Base-by-base conservation (phyloP, 2,888 invertebrate species). In the Venusia cambrica region DNA sequence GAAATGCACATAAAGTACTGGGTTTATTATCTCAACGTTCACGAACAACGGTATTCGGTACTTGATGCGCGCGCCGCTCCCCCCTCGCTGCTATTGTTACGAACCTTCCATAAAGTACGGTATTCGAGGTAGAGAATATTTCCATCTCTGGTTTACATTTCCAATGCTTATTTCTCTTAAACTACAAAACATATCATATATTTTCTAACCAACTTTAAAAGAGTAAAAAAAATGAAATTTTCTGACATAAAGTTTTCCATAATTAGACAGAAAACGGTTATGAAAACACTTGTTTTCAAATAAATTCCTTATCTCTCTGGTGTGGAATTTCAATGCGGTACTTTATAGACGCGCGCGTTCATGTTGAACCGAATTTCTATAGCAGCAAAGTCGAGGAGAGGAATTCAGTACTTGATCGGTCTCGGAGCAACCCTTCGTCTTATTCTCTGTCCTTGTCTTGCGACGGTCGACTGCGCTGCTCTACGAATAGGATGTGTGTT, bases 371-470 rank as follows among this genome's bases (percentile, higher is more conserved):
- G 72, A 60, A 69, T 81, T 79, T 70, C 58, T 57, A 47, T 38
- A 20, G 50, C 51, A 54, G 53, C 54, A 48, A 53, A 45, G 50
- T 40, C 33, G 61, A 33, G 49, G 45, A 47, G 50, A 56, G 69
- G 71, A 84, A 81, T 69, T 62, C 68, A 52, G 53, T 81, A 70
- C 87, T 83, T 81, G 68, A 44, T 62, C 58, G 68, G 87, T 87
- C 87, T 87, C 87, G 55, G 74, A 85, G 84, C 87, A 87, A 87
- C 88, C 88, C 88, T 88, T 88, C 88, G 87, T 88, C 87, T 88
- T 88, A 83, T 87, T 84, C 83, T 77, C 85, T 70, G 66, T 88
- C 88, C 85, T 77, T 83, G 83, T 88, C 87, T 87, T 87, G 65
- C 87, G 83, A 80, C 81, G 74, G 74, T 77, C 73, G 81, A 72